Evolutionary conservation across 1,140 invertebrate species (phyloP), one percentile per base, ranked within the genome.

Genomic region (Sycophila sp.): DNA sequence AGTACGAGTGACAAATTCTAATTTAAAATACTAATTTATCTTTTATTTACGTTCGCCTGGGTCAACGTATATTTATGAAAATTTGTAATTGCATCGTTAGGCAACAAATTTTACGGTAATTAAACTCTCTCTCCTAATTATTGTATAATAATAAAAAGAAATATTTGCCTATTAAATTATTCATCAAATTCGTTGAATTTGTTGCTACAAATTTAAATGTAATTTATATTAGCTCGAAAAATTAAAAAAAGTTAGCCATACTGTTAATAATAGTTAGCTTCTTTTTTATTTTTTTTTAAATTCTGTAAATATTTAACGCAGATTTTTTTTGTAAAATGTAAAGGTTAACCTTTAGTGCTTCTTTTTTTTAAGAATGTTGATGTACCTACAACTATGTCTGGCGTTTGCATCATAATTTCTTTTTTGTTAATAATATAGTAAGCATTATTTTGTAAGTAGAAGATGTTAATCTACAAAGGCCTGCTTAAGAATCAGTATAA

Each of bases 401-500:
- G n/a, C n/a, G n/a, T n/a, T n/a, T n/a, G n/a, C n/a, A n/a, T n/a
- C n/a, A n/a, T n/a, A n/a, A n/a, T n/a, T n/a, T n/a, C n/a, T n/a
- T n/a, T n/a, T n/a, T n/a, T n/a, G n/a, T n/a, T n/a, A n/a, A n/a
- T n/a, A n/a, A n/a, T n/a, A n/a, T n/a, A n/a, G n/a, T 51, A 38
- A 42, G 28, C 63, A 63, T 40, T 45, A 69, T 51, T 42, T 1
- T 30, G 26, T 34, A 22, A 55, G 26, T 32, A 63, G 17, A 62
- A 53, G 6, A n/a, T n/a, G n/a, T n/a, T n/a, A n/a, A n/a, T n/a
- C n/a, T n/a, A n/a, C n/a, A n/a, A n/a, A n/a, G n/a, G n/a, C n/a
- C 67, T 69, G 67, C 34, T 63, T 51, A 34, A 69, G n/a, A 53
- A 69, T 55, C 63, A 45, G 30, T 24, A 55, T 22, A 36, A 28